Evolutionary conservation across 2,113 vertebrate genomes (phyloP).

Genomic region (Litocranius walleri): DNA sequence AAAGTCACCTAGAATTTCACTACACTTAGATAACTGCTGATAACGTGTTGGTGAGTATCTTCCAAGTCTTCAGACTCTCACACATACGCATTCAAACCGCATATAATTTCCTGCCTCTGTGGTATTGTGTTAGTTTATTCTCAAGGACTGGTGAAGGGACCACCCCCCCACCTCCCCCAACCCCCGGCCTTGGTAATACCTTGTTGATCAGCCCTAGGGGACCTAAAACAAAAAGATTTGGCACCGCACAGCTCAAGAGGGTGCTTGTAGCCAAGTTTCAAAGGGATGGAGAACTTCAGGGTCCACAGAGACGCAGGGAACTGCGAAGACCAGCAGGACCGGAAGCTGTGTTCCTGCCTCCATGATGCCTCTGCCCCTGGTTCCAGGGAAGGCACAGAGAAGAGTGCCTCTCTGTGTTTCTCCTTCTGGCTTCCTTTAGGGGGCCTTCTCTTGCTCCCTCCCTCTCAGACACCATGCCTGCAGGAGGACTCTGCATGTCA

Average conservation of each 20-base stretch:
- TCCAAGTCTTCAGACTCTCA: background rate
- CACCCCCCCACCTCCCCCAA: fast-evolving
- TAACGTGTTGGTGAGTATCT: background rate
- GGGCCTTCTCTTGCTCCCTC: background rate
- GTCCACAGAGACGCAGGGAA: fast-evolving
- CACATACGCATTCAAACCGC: no score
- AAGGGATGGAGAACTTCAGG: background rate
- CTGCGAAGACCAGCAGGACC: background rate
- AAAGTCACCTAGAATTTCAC: background rate
- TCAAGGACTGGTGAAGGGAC: background rate
- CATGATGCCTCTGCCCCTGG: background rate
- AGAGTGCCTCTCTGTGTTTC: fast-evolving
- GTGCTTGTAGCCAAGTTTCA: background rate
- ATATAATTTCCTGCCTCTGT: fast-evolving
- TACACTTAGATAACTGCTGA: background rate
- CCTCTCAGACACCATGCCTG: background rate
- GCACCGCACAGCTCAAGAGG: background rate
- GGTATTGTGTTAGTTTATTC: background rate
- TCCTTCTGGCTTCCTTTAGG: background rate
- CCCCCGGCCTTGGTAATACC: background rate
- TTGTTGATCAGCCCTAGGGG: background rate
- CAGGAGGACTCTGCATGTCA: background rate
- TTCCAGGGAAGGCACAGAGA: fast-evolving
- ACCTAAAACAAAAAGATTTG: background rate
- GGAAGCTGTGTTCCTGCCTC: background rate